Evolutionary conservation across 2,797 vertebrate genomes (phyloP).

Genomic region (Onychomys torridus): DNA sequence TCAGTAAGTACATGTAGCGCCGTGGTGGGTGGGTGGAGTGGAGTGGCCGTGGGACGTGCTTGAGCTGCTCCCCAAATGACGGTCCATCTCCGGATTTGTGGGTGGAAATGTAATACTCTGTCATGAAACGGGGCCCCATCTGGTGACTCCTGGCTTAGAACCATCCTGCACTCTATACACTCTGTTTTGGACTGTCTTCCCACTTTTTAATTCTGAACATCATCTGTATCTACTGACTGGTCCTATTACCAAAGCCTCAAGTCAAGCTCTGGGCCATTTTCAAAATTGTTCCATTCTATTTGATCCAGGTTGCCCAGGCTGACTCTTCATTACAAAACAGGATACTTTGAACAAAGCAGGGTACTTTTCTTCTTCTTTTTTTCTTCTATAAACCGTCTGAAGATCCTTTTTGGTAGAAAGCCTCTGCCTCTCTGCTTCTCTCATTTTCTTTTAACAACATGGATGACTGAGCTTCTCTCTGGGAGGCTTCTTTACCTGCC

Average conservation of each 20-base stretch:
- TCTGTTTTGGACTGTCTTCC: not conserved
- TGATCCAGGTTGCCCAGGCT: not conserved
- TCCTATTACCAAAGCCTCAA: not conserved
- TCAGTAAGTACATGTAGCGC: not conserved
- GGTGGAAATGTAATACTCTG: not conserved
- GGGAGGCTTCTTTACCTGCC: not conserved
- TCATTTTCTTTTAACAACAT: not conserved
- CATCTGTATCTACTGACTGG: not conserved
- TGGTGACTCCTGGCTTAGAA: conserved; percentile 7
- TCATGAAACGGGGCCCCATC: not conserved
- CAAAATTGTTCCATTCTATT: not conserved
- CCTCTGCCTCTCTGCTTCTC: not conserved
- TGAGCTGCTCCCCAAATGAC: not conserved
- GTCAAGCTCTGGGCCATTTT: conserved; percentile 16
- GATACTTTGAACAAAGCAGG: not conserved
- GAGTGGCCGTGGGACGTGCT: not conserved
- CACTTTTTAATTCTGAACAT: conserved; percentile 30
- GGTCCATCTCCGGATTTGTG: not conserved
- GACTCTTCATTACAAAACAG: not conserved
- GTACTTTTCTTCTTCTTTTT: not conserved
- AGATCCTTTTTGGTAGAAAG: not conserved
- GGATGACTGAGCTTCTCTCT: not conserved
- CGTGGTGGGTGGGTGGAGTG: not conserved
- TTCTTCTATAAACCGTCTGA: not conserved
- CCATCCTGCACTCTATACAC: not conserved